phyloP scores from a whole-genome alignment of 2,888 invertebrate genomes.

The Chesias legatella region DNA sequence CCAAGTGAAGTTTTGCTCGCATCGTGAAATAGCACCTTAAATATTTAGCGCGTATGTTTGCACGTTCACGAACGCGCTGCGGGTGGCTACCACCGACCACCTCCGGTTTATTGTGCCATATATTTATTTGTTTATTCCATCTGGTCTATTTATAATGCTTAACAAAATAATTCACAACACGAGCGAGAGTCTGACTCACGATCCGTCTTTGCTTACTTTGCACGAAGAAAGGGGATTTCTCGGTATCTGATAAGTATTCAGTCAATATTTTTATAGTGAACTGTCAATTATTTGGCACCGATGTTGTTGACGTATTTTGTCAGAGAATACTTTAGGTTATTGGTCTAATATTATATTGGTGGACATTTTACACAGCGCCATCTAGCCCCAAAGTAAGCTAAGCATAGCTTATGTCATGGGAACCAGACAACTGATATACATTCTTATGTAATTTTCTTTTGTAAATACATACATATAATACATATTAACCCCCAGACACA shows the following conservation, averaged over 20 bases:
- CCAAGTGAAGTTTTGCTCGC: constrained; percentile 7
- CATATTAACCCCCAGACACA: too few species aligned
- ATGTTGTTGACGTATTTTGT: constrained; percentile 13
- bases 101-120: constrained; percentile 42
- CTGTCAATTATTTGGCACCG: constrained; percentile 17
- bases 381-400: too few species aligned
- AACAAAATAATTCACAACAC: constrained; percentile 40
- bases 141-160: constrained; percentile 42
- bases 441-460: too few species aligned
- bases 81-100: constrained; percentile 59
- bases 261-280: constrained; percentile 9
- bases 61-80: constrained; percentile 59
- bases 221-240: constrained; percentile 19
- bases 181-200: constrained; percentile 17
- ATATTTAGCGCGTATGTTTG: constrained; percentile 61
- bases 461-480: too few species aligned
- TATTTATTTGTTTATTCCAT: constrained; percentile 36
- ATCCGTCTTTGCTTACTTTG: constrained; percentile 11
- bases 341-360: too few species aligned
- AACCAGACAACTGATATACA: too few species aligned
- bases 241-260: constrained; percentile 15
- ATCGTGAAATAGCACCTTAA: constrained; percentile 43
- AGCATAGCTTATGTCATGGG: too few species aligned
- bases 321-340: constrained; percentile 1
- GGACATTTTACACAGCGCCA: too few species aligned